A percentile compares a stretch with the other conserved stretches of the same genome.
These are phyloP conservation scores for Cryptocephalus primarius DNA, from an alignment of 2,888 invertebrate genomes.

Conservation along the genomic window DNA sequence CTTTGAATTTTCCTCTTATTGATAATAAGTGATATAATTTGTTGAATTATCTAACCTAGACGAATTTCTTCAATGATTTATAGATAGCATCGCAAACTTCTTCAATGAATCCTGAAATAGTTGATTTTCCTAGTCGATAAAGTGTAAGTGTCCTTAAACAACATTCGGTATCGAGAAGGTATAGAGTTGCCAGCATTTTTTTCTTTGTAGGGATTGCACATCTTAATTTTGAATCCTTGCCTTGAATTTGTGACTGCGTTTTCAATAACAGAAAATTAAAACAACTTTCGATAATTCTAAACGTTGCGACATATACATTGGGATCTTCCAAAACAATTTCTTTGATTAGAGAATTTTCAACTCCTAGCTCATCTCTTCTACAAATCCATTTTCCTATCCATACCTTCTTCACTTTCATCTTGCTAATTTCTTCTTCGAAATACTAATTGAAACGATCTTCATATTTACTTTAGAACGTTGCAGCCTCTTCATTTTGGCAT, in stretches of 20 bases:
- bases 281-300: too few species aligned
- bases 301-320: too few species aligned
- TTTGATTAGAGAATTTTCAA: neutral
- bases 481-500: neutral
- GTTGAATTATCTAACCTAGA: too few species aligned
- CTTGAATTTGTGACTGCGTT: too few species aligned
- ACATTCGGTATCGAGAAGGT: neutral
- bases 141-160: conserved; percentile 1
- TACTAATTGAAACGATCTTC: neutral
- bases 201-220: neutral
- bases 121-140: conserved; percentile 1
- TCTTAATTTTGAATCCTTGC: too few species aligned
- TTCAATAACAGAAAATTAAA: too few species aligned
- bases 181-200: neutral
- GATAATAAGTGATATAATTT: too few species aligned
- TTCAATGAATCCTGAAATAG: neutral
- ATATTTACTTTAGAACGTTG: neutral
- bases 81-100: conserved; percentile 1
- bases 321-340: neutral
- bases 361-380: neutral
- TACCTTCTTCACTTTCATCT: neutral
- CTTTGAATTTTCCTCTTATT: too few species aligned
- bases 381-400: neutral
- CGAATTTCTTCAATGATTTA: neutral
- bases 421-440: neutral